Conservation (phyloP, 2,888 invertebrate genomes). For the Melanostoma scalare region DNA sequence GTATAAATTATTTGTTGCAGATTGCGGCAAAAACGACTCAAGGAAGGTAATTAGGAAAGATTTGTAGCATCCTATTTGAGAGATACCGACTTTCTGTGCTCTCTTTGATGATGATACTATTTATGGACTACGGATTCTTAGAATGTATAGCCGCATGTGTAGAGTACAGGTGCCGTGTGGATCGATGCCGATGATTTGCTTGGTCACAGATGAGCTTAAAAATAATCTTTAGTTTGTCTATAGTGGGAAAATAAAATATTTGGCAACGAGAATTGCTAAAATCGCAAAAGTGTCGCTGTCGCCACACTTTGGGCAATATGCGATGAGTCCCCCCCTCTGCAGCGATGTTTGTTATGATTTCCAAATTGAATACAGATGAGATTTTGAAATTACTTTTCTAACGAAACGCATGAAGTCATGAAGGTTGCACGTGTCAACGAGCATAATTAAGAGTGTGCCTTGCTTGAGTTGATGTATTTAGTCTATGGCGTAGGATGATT, state of each 20-base stretch:
- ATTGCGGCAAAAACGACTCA: neutral
- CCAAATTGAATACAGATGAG: conserved; percentile 7
- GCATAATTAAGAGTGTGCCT: neutral
- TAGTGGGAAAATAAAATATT: neutral
- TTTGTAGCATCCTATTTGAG: neutral
- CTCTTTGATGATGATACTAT: neutral
- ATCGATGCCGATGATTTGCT: conserved; percentile 2
- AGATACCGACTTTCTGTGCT: neutral
- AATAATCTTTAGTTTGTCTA: neutral
- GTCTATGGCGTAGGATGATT: neutral
- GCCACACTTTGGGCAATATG: conserved; percentile 6
- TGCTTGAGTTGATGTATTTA: conserved; percentile 1
- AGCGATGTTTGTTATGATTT: neutral
- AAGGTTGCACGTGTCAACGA: conserved; percentile 27
- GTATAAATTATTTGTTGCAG: neutral
- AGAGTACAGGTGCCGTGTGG: conserved; percentile 8
- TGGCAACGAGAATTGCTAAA: conserved; percentile 14
- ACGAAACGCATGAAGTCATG: conserved; percentile 23
- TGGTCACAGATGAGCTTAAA: neutral
- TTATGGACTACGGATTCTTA: no score
- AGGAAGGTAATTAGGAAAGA: conserved; percentile 5
- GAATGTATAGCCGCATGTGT: neutral
- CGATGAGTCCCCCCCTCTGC: no score
- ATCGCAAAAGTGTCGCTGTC: neutral
- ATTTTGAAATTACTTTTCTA: conserved; percentile 30